A percentile compares a stretch with the other conserved stretches of the same genome.
phyloP scores from a whole-genome alignment of 2,113 vertebrate genomes.

The Cichladusa arquata region DNA sequence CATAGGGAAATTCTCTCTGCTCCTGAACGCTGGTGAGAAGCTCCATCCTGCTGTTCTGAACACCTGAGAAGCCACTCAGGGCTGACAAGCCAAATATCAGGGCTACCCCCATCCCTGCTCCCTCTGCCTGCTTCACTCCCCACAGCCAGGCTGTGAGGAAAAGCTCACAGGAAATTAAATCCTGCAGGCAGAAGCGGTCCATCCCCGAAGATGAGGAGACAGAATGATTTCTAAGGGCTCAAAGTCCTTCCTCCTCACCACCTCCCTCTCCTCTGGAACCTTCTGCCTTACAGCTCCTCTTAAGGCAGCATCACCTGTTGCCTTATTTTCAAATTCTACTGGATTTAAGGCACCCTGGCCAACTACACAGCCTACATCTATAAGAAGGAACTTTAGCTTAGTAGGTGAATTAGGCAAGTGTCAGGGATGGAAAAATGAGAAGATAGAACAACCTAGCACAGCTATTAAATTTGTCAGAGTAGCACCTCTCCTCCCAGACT shows the following conservation, averaged over 20 bases:
- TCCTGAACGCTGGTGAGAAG: not conserved
- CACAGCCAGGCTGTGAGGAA: not conserved
- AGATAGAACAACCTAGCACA: not conserved
- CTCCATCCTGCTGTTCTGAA: not conserved
- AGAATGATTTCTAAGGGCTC: not conserved
- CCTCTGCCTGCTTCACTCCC: not conserved
- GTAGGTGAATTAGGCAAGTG: not conserved
- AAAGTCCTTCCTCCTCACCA: not conserved
- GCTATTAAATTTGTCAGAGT: not conserved
- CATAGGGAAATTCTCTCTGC: rapidly evolving
- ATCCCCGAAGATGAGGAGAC: not conserved
- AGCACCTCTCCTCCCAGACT: rapidly evolving
- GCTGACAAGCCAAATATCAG: not conserved
- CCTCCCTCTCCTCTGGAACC: not conserved
- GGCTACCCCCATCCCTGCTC: not conserved
- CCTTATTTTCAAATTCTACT: not conserved
- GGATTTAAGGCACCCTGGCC: not conserved
- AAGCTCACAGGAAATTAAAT: not conserved
- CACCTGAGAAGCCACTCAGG: not conserved
- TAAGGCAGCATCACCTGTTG: not conserved
- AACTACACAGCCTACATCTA: not conserved
- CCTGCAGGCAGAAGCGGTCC: not conserved
- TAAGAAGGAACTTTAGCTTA: not conserved
- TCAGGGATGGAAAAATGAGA: not conserved
- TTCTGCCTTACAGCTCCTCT: not conserved